Evolutionary conservation across 2,888 invertebrate species (phyloP).

Genomic region (Campopleginae sp.): DNA sequence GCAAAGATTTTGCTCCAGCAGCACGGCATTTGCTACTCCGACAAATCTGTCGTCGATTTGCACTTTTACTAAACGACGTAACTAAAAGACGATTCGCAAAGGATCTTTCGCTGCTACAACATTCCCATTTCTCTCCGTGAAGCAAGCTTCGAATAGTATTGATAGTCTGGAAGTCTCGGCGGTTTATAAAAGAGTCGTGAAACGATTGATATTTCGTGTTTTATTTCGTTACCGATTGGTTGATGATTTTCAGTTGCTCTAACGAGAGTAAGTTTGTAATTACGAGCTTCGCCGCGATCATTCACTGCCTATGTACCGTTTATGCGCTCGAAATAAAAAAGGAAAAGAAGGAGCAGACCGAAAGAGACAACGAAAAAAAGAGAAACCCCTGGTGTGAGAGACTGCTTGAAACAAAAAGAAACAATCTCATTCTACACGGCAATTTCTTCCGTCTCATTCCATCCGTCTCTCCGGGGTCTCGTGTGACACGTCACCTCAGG

Average conservation of each 20-base stretch:
- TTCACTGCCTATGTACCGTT: slow-evolving; percentile 22
- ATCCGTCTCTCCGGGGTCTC: slow-evolving; percentile 44
- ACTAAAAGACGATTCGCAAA: too few relatives aligned
- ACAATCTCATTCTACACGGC: slow-evolving; percentile 45
- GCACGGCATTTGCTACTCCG: too few relatives aligned
- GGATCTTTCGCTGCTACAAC: too few relatives aligned
- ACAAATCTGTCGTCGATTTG: too few relatives aligned
- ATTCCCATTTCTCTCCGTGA: too few relatives aligned
- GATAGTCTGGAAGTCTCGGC: not conserved
- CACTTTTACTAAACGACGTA: too few relatives aligned
- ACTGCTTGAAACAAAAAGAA: slow-evolving; percentile 53
- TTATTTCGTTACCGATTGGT: not conserved
- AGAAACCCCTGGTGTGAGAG: slow-evolving; percentile 37
- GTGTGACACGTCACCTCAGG: slow-evolving; percentile 53
- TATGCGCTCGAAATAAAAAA: slow-evolving; percentile 17
- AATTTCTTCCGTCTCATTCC: slow-evolving; percentile 52
- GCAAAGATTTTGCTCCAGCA: too few relatives aligned
- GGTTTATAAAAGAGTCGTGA: not conserved
- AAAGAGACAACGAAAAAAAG: slow-evolving; percentile 24
- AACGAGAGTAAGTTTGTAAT: not conserved
- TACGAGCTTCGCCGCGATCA: not conserved
- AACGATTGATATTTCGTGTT: not conserved
- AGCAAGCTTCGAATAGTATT: not conserved
- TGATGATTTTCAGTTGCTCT: not conserved
- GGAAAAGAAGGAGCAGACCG: slow-evolving; percentile 20